These are phyloP conservation scores for Halcyon badia DNA, from an alignment of 2,797 vertebrate species.

Conservation along the genomic window DNA sequence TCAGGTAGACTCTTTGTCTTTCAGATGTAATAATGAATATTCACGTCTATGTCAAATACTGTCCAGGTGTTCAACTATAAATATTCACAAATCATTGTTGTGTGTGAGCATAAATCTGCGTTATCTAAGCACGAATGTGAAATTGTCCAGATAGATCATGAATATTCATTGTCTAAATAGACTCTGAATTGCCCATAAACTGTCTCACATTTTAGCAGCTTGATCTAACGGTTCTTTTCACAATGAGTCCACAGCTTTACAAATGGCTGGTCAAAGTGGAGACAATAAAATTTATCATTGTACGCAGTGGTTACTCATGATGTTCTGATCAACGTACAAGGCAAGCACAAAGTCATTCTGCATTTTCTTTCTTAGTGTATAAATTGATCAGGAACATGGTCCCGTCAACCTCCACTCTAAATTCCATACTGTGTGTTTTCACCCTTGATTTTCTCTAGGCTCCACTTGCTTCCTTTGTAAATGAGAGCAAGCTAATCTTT, in stretches of 20 bases:
- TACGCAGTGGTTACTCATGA: neutral
- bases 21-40: conserved; percentile 46
- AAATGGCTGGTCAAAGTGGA: neutral
- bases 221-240: conserved; percentile 28
- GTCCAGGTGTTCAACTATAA: conserved; percentile 67
- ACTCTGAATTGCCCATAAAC: conserved; percentile 42
- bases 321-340: neutral
- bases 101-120: conserved; percentile 55
- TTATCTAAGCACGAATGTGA: conserved; percentile 58
- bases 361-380: neutral
- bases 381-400: neutral
- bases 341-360: neutral
- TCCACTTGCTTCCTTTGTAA: neutral
- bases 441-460: neutral
- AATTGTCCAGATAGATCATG: conserved; percentile 54
- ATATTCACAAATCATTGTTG: conserved; percentile 71
- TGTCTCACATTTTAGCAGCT: conserved; percentile 16
- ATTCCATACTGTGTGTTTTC: neutral
- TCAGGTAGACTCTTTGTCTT: conserved; percentile 20
- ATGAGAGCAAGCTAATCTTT: neutral
- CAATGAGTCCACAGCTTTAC: neutral
- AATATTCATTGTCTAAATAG: conserved; percentile 58
- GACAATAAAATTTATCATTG: neutral
- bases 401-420: neutral
- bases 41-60: neutral